phyloP scores from a whole-genome alignment of 2,888 invertebrate genomes.

The Erebia palarica region DNA sequence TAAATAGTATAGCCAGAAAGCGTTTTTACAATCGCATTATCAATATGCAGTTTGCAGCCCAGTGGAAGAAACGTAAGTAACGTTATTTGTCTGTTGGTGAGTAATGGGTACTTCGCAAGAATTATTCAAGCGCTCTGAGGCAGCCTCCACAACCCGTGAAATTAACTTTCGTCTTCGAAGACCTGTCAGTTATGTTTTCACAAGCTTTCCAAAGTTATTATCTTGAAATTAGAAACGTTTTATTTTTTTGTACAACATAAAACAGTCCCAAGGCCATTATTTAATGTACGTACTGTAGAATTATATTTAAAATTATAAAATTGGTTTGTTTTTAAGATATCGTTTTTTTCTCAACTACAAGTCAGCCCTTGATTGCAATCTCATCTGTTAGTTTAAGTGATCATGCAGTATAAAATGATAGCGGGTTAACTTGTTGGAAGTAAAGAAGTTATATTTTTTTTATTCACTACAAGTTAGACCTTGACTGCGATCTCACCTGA shows the following conservation, averaged over 20 bases:
- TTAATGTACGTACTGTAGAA: too few relatives aligned
- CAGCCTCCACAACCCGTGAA: constrained; percentile 78
- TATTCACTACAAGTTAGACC: too few relatives aligned
- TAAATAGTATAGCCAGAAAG: not conserved
- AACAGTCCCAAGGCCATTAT: constrained; percentile 3
- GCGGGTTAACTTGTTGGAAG: too few relatives aligned
- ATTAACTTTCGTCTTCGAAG: constrained; percentile 75
- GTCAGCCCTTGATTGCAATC: too few relatives aligned
- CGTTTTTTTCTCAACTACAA: too few relatives aligned
- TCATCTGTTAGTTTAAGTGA: too few relatives aligned
- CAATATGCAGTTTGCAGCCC: constrained; percentile 20
- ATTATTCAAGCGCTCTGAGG: constrained; percentile 54
- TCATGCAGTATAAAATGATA: too few relatives aligned
- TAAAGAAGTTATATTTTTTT: too few relatives aligned
- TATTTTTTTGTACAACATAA: constrained; percentile 1
- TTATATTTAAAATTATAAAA: too few relatives aligned
- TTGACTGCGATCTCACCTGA: too few relatives aligned
- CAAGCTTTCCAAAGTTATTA: constrained; percentile 27
- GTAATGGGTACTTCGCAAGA: constrained; percentile 17
- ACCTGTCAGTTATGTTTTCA: constrained; percentile 67
- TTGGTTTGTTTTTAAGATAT: not conserved
- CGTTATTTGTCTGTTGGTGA: constrained; percentile 23
- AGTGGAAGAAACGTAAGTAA: constrained; percentile 15
- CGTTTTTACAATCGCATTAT: constrained; percentile 11
- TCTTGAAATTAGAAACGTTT: constrained; percentile 20